Conservation (phyloP, 2,113 vertebrate genomes). For the Epinephelus lanceolatus region DNA sequence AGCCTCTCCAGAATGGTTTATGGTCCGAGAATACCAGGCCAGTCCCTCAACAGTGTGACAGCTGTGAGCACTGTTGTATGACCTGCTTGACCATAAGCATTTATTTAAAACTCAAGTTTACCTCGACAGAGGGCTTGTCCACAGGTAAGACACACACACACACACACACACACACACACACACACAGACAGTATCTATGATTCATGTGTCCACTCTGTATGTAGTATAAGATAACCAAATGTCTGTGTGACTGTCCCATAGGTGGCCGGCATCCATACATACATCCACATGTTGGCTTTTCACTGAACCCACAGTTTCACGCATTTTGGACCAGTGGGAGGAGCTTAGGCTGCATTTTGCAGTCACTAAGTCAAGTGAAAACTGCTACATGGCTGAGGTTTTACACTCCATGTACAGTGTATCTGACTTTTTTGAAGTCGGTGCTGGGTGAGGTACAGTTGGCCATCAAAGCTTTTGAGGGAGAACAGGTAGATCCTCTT, state of each 20-base stretch:
- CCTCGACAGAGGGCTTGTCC: too few relatives aligned
- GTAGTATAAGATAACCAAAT: neutral
- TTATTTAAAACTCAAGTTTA: too few relatives aligned
- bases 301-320: neutral
- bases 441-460: conserved; percentile 30
- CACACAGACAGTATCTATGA: neutral
- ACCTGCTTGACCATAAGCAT: too few relatives aligned
- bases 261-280: neutral
- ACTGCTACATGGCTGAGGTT: neutral
- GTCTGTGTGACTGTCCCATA: neutral
- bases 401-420: neutral
- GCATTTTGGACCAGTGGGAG: conserved; percentile 18
- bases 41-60: too few relatives aligned
- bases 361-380: conserved; percentile 28
- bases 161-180: neutral
- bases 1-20: too few relatives aligned
- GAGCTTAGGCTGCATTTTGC: neutral
- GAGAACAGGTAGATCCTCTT: conserved; percentile 15
- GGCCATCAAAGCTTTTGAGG: conserved; percentile 33
- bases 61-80: too few relatives aligned
- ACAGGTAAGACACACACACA: too few relatives aligned
- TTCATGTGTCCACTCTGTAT: neutral
- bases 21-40: too few relatives aligned
- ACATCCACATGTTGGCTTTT: conserved; percentile 14
- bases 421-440: conserved; percentile 21